Evolutionary conservation across 1,140 invertebrate genomes (phyloP).

Genomic region (Anastrepha obliqua): DNA sequence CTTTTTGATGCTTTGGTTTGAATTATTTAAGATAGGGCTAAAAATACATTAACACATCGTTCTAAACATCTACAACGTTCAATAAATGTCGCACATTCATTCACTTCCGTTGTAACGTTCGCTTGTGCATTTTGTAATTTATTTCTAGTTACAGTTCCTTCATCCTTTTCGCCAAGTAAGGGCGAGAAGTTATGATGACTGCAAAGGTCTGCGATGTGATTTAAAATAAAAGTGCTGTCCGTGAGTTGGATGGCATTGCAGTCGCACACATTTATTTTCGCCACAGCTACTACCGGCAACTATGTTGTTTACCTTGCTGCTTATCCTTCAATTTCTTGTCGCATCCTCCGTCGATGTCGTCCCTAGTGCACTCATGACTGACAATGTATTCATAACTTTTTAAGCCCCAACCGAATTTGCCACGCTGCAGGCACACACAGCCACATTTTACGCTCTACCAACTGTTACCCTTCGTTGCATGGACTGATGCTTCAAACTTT

Average conservation of each 20-base stretch:
- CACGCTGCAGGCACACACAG: slow-evolving; percentile 20
- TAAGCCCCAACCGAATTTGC: slow-evolving; percentile 34
- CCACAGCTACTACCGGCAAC: not conserved
- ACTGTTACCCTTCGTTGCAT: not conserved
- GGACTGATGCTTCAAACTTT: slow-evolving; percentile 14
- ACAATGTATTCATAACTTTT: slow-evolving; percentile 38
- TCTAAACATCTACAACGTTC: too few relatives aligned
- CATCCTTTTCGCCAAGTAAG: too few relatives aligned
- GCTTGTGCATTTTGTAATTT: not conserved
- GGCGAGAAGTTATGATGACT: not conserved
- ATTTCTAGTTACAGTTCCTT: too few relatives aligned
- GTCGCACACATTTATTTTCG: slow-evolving; percentile 13
- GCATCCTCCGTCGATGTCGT: not conserved
- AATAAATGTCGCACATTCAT: too few relatives aligned
- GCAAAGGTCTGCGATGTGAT: not conserved
- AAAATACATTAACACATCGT: too few relatives aligned
- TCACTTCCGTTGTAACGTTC: not conserved
- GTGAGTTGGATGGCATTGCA: not conserved
- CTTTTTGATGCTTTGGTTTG: too few relatives aligned
- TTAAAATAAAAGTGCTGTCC: not conserved
- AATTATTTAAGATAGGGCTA: too few relatives aligned
- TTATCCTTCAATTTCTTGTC: slow-evolving; percentile 24
- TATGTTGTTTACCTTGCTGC: slow-evolving; percentile 30
- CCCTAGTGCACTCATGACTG: not conserved
- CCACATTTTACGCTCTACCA: not conserved